These are phyloP conservation scores for Tetragonula clypearis DNA, from an alignment of 1,140 invertebrate species.

Conservation along the genomic window DNA sequence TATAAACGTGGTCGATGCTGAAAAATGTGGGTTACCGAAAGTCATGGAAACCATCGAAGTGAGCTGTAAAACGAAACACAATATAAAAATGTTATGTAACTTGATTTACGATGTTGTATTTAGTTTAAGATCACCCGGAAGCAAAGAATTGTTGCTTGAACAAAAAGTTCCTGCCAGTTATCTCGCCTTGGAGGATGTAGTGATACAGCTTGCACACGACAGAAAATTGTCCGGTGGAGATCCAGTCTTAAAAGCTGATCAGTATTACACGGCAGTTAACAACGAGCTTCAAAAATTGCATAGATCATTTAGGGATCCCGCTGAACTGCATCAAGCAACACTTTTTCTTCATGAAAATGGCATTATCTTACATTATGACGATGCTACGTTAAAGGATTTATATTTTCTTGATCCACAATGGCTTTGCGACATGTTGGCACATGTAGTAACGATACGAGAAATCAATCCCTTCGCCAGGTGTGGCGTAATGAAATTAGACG, in stretches of 20 bases:
- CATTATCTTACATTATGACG: conserved; percentile 98
- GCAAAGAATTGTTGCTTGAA: conserved; percentile 94
- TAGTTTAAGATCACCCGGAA: conserved; percentile 93
- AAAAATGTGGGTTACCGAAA: conserved; percentile 96
- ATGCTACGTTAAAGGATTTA: conserved; percentile 96
- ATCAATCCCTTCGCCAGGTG: conserved; percentile 97
- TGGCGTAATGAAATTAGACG: conserved; percentile 96
- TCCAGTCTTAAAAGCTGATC: conserved; percentile 94
- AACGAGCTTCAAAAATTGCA: conserved; percentile 87
- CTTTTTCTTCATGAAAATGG: conserved; percentile 99
- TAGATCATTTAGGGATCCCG: conserved; percentile 91
- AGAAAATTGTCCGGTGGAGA: conserved; percentile 86
- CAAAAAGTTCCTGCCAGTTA: conserved; percentile 98
- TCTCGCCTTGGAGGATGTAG: conserved; percentile 95
- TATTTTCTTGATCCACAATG: conserved; percentile 99
- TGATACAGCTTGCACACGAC: conserved; percentile 90
- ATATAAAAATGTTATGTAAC: conserved; percentile 95
- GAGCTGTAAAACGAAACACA: conserved; percentile 93
- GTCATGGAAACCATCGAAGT: conserved; percentile 97
- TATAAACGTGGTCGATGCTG: conserved; percentile 96
- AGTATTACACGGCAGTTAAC: conserved; percentile 89
- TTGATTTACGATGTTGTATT: conserved; percentile 97
- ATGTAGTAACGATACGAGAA: conserved; percentile 97
- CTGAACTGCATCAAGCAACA: conserved; percentile 97
- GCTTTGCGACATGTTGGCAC: conserved; percentile 98